Conservation (phyloP, 2,113 vertebrate species). For the Tachuris rubrigastra region DNA sequence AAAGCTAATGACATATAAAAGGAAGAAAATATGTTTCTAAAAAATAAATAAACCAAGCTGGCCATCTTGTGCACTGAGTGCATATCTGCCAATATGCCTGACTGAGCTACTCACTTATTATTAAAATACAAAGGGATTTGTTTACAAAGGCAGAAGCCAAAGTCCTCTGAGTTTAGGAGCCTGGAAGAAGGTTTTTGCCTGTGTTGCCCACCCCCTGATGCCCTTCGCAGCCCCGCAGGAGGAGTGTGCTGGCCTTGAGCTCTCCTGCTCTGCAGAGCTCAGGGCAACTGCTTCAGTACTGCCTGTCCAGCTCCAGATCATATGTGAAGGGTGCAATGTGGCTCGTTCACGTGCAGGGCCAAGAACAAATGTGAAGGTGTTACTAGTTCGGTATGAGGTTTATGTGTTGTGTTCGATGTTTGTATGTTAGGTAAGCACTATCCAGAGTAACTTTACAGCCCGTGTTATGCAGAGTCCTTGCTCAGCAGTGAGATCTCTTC, state of each 20-base stretch:
- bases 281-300: neutral
- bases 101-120: neutral
- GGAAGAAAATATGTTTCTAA: neutral
- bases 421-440: neutral
- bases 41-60: neutral
- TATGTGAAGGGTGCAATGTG: neutral
- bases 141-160: neutral
- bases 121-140: neutral
- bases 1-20: neutral
- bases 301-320: neutral
- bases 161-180: neutral
- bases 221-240: accelerated
- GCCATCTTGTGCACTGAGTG: neutral
- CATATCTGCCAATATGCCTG: neutral
- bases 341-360: neutral
- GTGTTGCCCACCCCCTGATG: neutral
- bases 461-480: neutral
- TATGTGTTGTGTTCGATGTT: neutral
- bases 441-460: neutral
- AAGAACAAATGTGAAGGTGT: neutral
- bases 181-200: neutral
- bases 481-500: neutral
- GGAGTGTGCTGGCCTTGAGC: neutral
- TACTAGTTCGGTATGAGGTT: neutral
- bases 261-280: neutral